These are phyloP conservation scores for Aphidoletes aphidimyza DNA, from an alignment of 2,888 invertebrate species.

Conservation along the genomic window DNA sequence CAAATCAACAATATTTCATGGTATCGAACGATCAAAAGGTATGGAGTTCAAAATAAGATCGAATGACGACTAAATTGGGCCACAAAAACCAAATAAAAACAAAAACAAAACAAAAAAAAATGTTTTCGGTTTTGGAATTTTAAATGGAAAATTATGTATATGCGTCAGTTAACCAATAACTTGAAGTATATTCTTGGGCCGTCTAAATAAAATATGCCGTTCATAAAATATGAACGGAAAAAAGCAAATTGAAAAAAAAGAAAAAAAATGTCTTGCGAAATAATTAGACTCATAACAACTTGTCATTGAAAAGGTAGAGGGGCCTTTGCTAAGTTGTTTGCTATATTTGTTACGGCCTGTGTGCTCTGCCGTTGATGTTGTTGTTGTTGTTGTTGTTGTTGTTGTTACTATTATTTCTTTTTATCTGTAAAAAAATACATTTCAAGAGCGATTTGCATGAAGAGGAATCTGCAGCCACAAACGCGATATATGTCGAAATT, in stretches of 20 bases:
- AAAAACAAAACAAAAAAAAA: neutral
- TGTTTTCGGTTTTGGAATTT: too few species aligned
- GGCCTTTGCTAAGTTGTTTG: neutral
- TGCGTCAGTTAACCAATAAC: too few species aligned
- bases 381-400: neutral
- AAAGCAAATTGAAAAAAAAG: neutral
- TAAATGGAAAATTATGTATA: too few species aligned
- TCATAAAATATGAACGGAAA: neutral
- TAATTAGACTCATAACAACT: slow-evolving; percentile 38
- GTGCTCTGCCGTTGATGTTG: neutral
- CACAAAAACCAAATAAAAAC: neutral
- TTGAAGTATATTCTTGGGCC: too few species aligned
- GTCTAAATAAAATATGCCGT: too few species aligned
- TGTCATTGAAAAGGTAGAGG: slow-evolving; percentile 26
- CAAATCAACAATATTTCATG: neutral
- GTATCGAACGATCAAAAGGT: neutral
- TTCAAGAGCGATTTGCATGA: neutral
- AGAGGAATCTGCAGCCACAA: neutral
- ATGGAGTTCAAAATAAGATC: neutral
- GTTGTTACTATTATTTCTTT: neutral
- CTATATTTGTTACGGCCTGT: too few species aligned
- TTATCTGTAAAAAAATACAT: neutral
- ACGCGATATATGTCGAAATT: neutral
- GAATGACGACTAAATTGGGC: neutral
- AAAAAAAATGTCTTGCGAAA: slow-evolving; percentile 22